Conservation (phyloP, 2,113 vertebrate species). For the Microtus montanus region DNA sequence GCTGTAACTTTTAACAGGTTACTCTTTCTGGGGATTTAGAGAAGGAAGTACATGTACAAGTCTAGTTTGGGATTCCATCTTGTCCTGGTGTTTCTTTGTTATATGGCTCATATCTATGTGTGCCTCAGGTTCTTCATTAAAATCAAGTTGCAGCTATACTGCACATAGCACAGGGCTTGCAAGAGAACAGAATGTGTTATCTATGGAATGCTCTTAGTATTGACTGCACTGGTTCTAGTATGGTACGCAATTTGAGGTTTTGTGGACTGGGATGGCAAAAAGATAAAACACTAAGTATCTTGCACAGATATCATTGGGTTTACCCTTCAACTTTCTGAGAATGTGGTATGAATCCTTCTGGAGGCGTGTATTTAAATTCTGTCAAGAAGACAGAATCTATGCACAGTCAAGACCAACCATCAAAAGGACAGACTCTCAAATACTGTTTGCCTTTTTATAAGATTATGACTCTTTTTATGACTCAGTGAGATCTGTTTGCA, state of each 20-base stretch:
- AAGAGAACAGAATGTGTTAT: not conserved
- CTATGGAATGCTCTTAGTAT: not conserved
- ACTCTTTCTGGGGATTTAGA: not conserved
- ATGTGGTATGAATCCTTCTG: too few relatives aligned
- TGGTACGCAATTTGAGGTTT: not conserved
- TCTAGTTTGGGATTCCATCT: not conserved
- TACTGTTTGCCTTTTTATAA: not conserved
- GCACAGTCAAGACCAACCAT: not conserved
- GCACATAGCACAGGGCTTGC: not conserved
- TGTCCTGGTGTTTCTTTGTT: not conserved
- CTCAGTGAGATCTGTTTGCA: not conserved
- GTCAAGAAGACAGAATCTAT: not conserved
- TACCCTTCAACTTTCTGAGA: not conserved
- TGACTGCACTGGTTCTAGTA: not conserved
- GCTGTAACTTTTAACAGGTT: not conserved
- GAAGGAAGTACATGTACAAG: not conserved
- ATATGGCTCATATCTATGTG: not conserved
- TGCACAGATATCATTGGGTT: not conserved
- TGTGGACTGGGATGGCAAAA: not conserved
- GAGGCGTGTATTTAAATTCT: not conserved
- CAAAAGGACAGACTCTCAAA: not conserved
- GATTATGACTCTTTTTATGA: not conserved
- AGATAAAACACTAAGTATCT: not conserved
- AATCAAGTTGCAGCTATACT: not conserved
- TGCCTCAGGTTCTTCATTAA: conserved; percentile 13